phyloP scores from a whole-genome alignment of 2,113 vertebrate species.

The Piprites chloris region DNA sequence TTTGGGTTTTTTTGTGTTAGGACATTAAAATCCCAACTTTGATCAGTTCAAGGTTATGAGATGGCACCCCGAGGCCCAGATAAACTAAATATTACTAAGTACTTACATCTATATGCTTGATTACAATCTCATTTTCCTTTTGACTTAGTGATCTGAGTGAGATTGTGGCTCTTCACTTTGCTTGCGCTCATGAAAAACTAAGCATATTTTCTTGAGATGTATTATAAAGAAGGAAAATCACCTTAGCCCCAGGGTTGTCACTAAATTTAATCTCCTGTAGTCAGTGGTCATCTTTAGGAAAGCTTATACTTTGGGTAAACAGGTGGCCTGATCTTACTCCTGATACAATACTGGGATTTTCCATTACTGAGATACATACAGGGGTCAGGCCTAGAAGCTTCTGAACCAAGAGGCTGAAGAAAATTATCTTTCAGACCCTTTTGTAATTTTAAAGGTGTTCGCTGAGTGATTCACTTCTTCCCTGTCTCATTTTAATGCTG shows the following conservation, averaged over 20 bases:
- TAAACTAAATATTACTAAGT: background rate
- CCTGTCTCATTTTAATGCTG: background rate
- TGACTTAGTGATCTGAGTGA: background rate
- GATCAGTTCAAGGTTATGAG: background rate
- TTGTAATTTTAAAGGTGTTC: constrained; percentile 8
- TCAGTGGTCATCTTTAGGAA: background rate
- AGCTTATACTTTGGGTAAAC: background rate
- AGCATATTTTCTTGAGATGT: background rate
- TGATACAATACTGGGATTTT: background rate
- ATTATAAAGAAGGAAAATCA: background rate
- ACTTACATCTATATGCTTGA: background rate
- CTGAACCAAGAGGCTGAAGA: background rate
- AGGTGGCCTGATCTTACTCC: background rate
- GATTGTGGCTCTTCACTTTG: background rate
- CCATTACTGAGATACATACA: background rate
- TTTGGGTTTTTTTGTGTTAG: background rate
- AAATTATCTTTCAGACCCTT: background rate
- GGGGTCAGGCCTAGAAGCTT: background rate
- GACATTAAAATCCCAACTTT: background rate
- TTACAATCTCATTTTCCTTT: background rate
- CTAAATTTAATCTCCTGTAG: background rate
- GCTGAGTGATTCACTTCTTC: background rate
- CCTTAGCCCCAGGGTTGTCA: background rate
- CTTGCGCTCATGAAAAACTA: background rate
- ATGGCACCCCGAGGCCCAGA: background rate